These are phyloP conservation scores for Whitmania pigra DNA, from an alignment of 1,140 invertebrate genomes.

Conservation along the genomic window DNA sequence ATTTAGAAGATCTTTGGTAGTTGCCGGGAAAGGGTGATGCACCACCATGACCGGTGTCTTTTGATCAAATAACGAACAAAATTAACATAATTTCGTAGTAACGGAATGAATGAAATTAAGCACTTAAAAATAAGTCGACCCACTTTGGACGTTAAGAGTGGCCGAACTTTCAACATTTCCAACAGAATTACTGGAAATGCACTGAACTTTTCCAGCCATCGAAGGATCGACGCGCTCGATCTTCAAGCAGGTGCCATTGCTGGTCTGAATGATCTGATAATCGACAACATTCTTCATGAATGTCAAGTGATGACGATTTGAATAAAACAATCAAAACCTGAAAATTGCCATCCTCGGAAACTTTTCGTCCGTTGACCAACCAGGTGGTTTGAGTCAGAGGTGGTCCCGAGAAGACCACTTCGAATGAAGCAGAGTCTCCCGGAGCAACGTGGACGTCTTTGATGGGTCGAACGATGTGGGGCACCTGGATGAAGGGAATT, in stretches of 20 bases:
- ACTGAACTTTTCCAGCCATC: background rate
- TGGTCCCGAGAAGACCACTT: constrained; percentile 83
- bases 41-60: no score
- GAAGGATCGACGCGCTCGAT: background rate
- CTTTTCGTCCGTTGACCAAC: constrained; percentile 11
- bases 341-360: constrained; percentile 6
- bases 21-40: no score
- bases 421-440: constrained; percentile 69
- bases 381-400: constrained; percentile 61
- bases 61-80: no score
- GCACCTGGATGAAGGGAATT: constrained; percentile 34
- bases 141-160: background rate
- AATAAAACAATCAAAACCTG: background rate
- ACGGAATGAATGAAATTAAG: no score
- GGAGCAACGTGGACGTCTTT: constrained; percentile 35
- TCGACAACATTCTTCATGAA: no score
- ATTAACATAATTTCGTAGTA: no score
- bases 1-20: background rate
- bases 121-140: background rate
- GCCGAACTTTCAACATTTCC: constrained; percentile 5
- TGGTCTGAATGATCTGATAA: background rate
- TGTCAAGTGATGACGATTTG: no score
- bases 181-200: background rate
- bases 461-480: constrained; percentile 67
- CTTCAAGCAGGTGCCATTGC: background rate